Conservation (phyloP, 2,797 vertebrate genomes). For the Poeciliopsis paucimaculata region DNA sequence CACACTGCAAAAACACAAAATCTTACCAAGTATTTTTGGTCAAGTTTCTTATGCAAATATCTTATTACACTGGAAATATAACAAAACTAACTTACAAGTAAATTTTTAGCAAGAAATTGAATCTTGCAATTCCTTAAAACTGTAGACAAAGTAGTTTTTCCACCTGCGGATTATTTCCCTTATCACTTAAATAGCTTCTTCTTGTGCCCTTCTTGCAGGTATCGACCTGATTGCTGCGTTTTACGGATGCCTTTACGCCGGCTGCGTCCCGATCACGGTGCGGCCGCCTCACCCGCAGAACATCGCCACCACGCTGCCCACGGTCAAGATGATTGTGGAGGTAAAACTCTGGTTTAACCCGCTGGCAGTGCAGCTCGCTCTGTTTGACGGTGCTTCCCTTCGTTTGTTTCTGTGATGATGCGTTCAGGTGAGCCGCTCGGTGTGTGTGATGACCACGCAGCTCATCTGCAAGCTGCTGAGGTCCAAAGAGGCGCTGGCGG, state of each 20-base stretch:
- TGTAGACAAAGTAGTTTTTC: no score
- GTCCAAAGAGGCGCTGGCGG: slow-evolving; percentile 91
- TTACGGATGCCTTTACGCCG: slow-evolving; percentile 95
- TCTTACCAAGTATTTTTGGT: no score
- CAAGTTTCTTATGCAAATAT: no score
- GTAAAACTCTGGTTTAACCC: slow-evolving; percentile 62
- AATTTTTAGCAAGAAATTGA: no score
- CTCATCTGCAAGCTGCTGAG: slow-evolving; percentile 92
- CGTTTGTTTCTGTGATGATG: not conserved
- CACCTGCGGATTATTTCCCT: no score
- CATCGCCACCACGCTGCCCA: slow-evolving; percentile 95
- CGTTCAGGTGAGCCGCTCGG: slow-evolving; percentile 92
- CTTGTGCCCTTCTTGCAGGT: slow-evolving; percentile 73
- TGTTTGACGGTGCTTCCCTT: not conserved
- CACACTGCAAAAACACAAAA: no score
- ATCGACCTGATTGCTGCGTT: slow-evolving; percentile 97
- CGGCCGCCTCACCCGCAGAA: slow-evolving; percentile 97
- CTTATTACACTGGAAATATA: no score
- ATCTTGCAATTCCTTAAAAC: no score
- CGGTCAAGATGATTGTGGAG: slow-evolving; percentile 99
- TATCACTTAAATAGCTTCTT: not conserved
- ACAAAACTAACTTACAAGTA: no score
- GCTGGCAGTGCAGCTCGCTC: not conserved
- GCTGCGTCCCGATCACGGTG: slow-evolving; percentile 97
- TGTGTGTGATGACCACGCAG: slow-evolving; percentile 95